Percentiles rank a stretch among this genome's conserved stretches.
Evolutionary conservation across 2,113 vertebrate species (phyloP).

Genomic region (Leucopternis melanops): DNA sequence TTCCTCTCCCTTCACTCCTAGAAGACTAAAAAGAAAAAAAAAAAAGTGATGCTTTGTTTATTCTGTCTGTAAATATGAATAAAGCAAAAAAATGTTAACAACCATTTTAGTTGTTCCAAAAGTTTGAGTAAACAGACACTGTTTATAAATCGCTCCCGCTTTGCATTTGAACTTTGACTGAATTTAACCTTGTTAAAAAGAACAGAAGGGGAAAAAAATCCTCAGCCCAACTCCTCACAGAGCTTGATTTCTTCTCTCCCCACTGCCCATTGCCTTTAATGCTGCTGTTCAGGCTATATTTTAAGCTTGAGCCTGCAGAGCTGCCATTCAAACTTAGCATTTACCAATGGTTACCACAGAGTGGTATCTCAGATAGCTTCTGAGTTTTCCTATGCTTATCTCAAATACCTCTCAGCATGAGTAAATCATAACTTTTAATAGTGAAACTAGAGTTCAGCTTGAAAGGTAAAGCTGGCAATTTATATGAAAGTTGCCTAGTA

Average conservation of each 20-base stretch:
- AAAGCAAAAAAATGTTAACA: background rate
- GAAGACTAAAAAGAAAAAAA: background rate
- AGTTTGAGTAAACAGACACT: background rate
- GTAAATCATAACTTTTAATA: background rate
- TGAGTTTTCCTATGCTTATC: background rate
- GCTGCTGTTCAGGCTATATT: background rate
- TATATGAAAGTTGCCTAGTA: background rate
- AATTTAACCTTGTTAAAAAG: background rate
- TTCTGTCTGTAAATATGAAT: background rate
- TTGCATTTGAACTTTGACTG: background rate
- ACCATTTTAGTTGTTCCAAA: background rate
- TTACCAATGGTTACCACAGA: background rate
- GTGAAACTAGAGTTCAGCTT: background rate
- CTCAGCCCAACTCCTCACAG: accelerated
- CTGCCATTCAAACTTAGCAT: background rate
- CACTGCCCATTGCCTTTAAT: background rate
- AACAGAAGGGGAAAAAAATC: background rate
- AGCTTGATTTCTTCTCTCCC: background rate
- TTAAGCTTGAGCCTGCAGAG: background rate
- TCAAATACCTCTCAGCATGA: background rate
- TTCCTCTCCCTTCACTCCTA: background rate
- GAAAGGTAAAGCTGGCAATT: background rate
- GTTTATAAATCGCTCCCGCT: background rate
- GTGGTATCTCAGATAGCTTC: background rate
- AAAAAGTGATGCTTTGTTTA: background rate